These are phyloP conservation scores for Bellardia bayeri DNA, from an alignment of 2,888 invertebrate species.

Conservation along the genomic window DNA sequence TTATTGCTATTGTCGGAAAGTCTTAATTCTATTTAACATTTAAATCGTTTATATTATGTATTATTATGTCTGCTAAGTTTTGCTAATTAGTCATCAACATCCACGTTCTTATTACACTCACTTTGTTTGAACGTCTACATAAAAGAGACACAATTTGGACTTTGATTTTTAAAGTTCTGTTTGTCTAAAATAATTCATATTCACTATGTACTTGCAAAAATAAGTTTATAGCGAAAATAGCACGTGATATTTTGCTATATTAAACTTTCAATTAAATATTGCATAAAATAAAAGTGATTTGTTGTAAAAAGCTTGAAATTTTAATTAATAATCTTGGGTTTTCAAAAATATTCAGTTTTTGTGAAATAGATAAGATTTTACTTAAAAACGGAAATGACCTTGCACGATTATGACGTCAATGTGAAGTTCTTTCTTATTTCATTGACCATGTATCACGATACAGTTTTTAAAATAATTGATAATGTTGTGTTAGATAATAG, in stretches of 20 bases:
- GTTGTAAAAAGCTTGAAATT: neutral
- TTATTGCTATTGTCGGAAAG: neutral
- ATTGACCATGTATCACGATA: neutral
- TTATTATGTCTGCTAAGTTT: neutral
- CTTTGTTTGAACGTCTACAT: neutral
- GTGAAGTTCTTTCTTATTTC: neutral
- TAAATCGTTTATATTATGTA: neutral
- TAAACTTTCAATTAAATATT: neutral
- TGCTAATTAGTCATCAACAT: constrained; percentile 17
- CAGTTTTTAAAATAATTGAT: no score
- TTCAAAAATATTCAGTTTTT: neutral
- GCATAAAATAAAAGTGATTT: neutral
- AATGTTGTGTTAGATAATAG: no score
- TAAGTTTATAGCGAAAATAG: neutral
- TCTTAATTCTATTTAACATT: neutral
- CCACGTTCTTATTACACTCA: neutral
- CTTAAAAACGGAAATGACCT: neutral
- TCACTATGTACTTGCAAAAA: neutral
- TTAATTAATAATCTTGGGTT: neutral
- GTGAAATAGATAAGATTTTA: neutral
- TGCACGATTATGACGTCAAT: neutral
- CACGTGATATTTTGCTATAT: neutral
- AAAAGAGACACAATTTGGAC: neutral
- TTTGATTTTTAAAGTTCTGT: constrained; percentile 8
- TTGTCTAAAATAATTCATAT: neutral